Evolutionary conservation across 2,888 invertebrate species (phyloP).

Genomic region (Patella pellucida): DNA sequence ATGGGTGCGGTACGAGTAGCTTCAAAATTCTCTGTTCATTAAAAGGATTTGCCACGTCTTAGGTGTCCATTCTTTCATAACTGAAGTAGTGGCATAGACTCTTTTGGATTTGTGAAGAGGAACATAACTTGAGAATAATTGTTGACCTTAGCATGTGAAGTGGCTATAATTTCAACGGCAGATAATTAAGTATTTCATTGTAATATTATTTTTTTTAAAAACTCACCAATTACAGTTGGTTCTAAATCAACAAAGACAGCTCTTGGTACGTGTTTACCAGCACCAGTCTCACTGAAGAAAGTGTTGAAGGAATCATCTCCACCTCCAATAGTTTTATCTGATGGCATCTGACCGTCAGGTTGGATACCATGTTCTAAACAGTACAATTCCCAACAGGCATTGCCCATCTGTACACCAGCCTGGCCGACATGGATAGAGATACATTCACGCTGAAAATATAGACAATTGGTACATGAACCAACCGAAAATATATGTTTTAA

Average conservation of each 20-base stretch:
- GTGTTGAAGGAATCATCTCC: constrained; percentile 91
- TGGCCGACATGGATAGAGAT: constrained; percentile 73
- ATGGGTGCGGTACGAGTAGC: too few relatives aligned
- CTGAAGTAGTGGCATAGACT: too few relatives aligned
- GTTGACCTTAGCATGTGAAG: too few relatives aligned
- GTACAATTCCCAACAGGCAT: constrained; percentile 76
- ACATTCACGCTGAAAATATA: constrained; percentile 71
- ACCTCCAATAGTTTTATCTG: constrained; percentile 81
- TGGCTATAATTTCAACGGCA: too few relatives aligned
- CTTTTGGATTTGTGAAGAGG: too few relatives aligned
- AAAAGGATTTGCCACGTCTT: too few relatives aligned
- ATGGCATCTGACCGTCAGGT: constrained; percentile 77
- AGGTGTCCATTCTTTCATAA: too few relatives aligned
- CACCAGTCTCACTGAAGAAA: constrained; percentile 84
- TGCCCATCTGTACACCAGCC: constrained; percentile 74
- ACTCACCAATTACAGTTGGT: constrained; percentile 89
- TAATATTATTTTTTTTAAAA: too few relatives aligned
- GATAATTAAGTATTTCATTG: too few relatives aligned
- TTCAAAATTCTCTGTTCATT: too few relatives aligned
- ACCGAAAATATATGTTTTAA: too few relatives aligned
- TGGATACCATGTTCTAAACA: constrained; percentile 75
- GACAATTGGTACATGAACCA: not conserved
- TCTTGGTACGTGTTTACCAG: constrained; percentile 83
- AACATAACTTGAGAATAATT: too few relatives aligned
- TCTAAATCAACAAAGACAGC: constrained; percentile 86